phyloP scores from a whole-genome alignment of 2,888 invertebrate species.

The Trissolcus brochymenae region DNA sequence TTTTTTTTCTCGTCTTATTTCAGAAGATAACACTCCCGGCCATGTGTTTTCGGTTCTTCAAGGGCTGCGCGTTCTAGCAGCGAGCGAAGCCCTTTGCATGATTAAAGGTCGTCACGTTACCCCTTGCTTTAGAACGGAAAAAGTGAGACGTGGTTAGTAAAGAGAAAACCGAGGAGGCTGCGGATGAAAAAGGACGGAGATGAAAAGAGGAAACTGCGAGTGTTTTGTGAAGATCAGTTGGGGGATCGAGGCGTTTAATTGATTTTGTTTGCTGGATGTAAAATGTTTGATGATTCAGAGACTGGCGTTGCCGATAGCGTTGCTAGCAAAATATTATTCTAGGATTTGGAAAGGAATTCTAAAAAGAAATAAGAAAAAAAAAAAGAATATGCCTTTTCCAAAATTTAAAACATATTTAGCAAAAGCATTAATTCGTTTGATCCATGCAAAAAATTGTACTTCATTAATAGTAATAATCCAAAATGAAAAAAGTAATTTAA shows the following conservation, averaged over 20 bases:
- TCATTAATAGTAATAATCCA: too few relatives aligned
- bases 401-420: too few relatives aligned
- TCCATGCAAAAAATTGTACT: too few relatives aligned
- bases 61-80: conserved; percentile 14
- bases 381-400: too few relatives aligned
- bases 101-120: conserved; percentile 39
- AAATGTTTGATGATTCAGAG: conserved; percentile 46
- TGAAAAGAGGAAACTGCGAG: conserved; percentile 23
- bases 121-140: conserved; percentile 53
- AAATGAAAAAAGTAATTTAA: too few relatives aligned
- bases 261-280: conserved; percentile 40
- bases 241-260: conserved; percentile 40
- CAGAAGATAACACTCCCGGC: conserved; percentile 35
- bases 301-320: conserved; percentile 13
- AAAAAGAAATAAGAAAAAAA: too few relatives aligned
- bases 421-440: too few relatives aligned
- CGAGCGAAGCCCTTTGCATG: conserved; percentile 40
- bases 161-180: conserved; percentile 17
- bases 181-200: conserved; percentile 10
- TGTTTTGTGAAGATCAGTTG: conserved; percentile 37
- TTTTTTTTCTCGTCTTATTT: conserved; percentile 22
- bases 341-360: neutral
- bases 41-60: conserved; percentile 32
- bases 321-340: conserved; percentile 16
- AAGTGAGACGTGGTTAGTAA: conserved; percentile 36